phyloP scores from a whole-genome alignment of 2,113 vertebrate species.

The Hemichromis elongatus region DNA sequence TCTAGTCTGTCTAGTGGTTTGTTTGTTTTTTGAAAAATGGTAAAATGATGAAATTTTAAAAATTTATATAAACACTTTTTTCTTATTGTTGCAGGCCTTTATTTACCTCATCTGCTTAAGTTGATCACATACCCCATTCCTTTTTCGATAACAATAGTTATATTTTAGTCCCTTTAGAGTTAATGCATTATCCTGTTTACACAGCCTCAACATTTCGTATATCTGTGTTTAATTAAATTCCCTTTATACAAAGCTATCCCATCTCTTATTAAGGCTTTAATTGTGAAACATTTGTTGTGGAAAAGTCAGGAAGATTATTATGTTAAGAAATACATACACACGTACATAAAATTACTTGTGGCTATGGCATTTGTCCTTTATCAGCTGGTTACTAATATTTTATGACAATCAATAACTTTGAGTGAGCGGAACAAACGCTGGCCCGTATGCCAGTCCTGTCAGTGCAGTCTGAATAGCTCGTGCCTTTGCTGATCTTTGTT shows the following conservation, averaged over 20 bases:
- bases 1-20: background rate
- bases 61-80: background rate
- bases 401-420: background rate
- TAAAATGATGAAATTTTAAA: background rate
- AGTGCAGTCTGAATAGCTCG: background rate
- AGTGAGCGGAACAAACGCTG: background rate
- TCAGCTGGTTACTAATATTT: background rate
- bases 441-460: background rate
- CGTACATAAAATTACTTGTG: background rate
- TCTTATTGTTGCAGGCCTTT: background rate
- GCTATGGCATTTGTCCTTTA: background rate
- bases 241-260: background rate
- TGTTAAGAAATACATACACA: background rate
- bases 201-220: background rate
- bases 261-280: background rate
- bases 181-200: background rate
- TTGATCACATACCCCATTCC: background rate
- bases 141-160: background rate
- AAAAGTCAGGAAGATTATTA: background rate
- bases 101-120: background rate
- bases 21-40: background rate
- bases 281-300: background rate
- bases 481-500: background rate
- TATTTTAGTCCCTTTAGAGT: background rate
- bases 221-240: background rate